Evolutionary conservation across 1,140 invertebrate genomes (phyloP), one percentile per base, ranked within the genome.

Genomic region (Cydia fagiglandana): DNA sequence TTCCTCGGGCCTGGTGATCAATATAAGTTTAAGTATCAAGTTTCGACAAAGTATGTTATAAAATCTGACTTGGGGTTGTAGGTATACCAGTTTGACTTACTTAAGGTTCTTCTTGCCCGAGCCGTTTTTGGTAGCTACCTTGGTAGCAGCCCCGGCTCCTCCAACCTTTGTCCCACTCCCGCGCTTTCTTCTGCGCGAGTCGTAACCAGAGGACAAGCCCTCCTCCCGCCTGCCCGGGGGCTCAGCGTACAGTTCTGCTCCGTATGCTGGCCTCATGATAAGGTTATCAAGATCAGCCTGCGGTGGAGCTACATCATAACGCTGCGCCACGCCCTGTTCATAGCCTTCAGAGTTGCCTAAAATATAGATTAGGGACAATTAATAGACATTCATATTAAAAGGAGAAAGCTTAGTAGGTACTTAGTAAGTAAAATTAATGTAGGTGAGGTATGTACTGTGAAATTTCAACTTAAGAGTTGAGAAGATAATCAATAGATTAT

Each of bases 41-140:
- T 74, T 15, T 53, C 17, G 50, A 64, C 30, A 64, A 20, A 61
- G 56, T 53, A 53, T 61, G 12, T 24, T 24, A 10, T 61, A 24
- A 7, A 61, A 20, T 61, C 17, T 24, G 7, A 61, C 45, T 47
- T 47, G 45, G 45, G 10, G 15, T 47, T 47, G 2, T 47, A 47
- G 12, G 10, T 47, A 47, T 47, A 47, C 13, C 45, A 47, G 12
- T 47, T n/a, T 70, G 50, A 28, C 87, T 86, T 81, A 93, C 90
- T 91, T 91, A 6, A 91, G 80, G 77, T 93, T 93, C 81, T 93
- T 93, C 79, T 93, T 93, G 53, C 90, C 90, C 6, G 91, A 93
- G 10, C 87, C 88, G 24, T 83, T 84, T 79, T 93, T 93, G 10
- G 91, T 93, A 12, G 88, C 90, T 56, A 91, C 90, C 81, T 93